Evolutionary conservation across 2,113 vertebrate genomes (phyloP).

Genomic region (Phyllostomus hastatus): DNA sequence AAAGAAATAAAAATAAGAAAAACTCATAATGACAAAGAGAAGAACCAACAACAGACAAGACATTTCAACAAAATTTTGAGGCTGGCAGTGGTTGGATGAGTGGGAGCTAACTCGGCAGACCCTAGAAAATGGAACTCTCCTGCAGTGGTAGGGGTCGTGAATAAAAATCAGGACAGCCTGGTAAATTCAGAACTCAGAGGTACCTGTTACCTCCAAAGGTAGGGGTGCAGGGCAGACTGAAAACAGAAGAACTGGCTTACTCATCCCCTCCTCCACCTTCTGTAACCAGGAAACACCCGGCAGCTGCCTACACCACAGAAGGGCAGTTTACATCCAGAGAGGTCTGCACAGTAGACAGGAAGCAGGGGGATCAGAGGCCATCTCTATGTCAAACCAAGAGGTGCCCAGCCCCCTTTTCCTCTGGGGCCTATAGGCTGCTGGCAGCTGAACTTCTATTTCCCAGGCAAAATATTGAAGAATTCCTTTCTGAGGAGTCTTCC

Average conservation of each 20-base stretch:
- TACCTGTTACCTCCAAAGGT: background rate
- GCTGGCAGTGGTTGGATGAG: background rate
- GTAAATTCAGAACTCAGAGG: background rate
- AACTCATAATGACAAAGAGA: background rate
- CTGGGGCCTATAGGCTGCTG: background rate
- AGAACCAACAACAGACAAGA: background rate
- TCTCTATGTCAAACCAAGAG: background rate
- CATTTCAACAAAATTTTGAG: background rate
- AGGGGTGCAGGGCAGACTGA: background rate
- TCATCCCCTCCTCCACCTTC: background rate
- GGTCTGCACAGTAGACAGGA: background rate
- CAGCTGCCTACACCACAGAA: background rate
- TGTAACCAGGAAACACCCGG: background rate
- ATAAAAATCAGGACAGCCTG: background rate
- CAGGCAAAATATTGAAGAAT: background rate
- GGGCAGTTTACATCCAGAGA: background rate
- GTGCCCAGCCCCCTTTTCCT: background rate
- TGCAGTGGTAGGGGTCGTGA: background rate
- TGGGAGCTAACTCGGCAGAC: background rate
- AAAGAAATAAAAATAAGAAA: background rate
- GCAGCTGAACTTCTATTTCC: background rate
- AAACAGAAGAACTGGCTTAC: background rate
- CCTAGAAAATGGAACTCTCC: background rate
- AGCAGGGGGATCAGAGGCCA: background rate
- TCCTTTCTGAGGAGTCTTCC: background rate